Evolutionary conservation across 2,113 vertebrate genomes (phyloP).

Genomic region (Dromaius novaehollandiae): DNA sequence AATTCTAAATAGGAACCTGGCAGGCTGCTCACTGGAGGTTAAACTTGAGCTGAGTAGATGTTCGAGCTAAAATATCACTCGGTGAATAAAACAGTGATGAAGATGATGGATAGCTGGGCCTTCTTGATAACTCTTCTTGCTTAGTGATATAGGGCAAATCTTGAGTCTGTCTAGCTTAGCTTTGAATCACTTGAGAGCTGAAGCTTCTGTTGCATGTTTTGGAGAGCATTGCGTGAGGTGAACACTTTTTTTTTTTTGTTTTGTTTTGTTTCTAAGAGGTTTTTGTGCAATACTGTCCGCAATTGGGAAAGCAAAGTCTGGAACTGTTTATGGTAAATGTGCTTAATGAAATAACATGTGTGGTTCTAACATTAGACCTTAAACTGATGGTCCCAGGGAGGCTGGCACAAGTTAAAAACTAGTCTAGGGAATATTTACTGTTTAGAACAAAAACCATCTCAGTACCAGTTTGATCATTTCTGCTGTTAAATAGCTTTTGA

Average conservation of each 20-base stretch:
- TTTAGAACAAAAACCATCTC: background rate
- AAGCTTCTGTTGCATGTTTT: background rate
- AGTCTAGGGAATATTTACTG: slow-evolving; percentile 21
- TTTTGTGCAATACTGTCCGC: background rate
- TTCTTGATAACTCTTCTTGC: background rate
- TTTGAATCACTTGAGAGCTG: background rate
- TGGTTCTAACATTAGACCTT: slow-evolving; percentile 31
- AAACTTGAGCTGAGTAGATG: background rate
- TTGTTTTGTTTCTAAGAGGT: background rate
- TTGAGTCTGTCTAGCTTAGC: slow-evolving; percentile 9
- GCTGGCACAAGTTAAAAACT: slow-evolving; percentile 47
- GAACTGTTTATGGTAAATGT: background rate
- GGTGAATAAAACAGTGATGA: background rate
- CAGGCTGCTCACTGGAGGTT: background rate
- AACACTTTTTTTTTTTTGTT: background rate
- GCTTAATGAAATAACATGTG: background rate
- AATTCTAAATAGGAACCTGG: background rate
- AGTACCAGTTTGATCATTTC: slow-evolving; percentile 28
- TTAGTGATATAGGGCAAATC: background rate
- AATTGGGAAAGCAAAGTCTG: slow-evolving; percentile 16
- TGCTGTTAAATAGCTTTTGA: slow-evolving; percentile 52
- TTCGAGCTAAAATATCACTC: background rate
- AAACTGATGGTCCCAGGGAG: slow-evolving; percentile 42
- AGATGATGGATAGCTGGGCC: background rate
- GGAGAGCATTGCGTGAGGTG: background rate